phyloP scores from a whole-genome alignment of 2,113 vertebrate species.

The Lepus europaeus region DNA sequence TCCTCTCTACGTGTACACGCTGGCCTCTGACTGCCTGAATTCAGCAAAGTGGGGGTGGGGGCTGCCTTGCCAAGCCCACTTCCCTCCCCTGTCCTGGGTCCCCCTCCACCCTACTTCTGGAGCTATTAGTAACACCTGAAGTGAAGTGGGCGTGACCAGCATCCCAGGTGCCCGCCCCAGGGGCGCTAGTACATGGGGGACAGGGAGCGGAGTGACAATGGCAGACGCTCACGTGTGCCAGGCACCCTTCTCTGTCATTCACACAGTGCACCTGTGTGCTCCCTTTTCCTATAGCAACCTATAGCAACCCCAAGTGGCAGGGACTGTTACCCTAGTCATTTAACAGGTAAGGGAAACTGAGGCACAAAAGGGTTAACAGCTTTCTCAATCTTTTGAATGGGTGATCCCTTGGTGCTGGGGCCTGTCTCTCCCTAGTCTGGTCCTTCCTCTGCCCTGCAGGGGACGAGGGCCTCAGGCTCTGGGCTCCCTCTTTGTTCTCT shows the following conservation, averaged over 20 bases:
- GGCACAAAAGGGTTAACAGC: background rate
- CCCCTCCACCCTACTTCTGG: background rate
- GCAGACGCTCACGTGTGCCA: background rate
- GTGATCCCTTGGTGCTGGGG: background rate
- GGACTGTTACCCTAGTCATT: background rate
- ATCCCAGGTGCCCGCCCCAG: background rate
- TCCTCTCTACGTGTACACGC: background rate
- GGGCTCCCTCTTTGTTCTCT: background rate
- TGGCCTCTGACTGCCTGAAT: background rate
- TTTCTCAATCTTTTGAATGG: background rate
- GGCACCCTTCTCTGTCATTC: background rate
- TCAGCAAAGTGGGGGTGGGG: background rate
- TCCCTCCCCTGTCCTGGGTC: background rate
- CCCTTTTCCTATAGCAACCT: background rate
- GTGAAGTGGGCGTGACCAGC: background rate
- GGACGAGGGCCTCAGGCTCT: background rate
- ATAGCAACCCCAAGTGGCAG: background rate
- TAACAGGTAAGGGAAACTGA: background rate
- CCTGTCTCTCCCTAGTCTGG: rapidly evolving
- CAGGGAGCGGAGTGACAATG: background rate
- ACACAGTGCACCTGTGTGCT: background rate
- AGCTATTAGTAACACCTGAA: background rate
- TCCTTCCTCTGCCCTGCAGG: background rate
- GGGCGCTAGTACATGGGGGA: background rate
- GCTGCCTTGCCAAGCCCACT: background rate